Base-by-base conservation (phyloP, 2,888 invertebrate species). In the Neuroscelio doddi region DNA sequence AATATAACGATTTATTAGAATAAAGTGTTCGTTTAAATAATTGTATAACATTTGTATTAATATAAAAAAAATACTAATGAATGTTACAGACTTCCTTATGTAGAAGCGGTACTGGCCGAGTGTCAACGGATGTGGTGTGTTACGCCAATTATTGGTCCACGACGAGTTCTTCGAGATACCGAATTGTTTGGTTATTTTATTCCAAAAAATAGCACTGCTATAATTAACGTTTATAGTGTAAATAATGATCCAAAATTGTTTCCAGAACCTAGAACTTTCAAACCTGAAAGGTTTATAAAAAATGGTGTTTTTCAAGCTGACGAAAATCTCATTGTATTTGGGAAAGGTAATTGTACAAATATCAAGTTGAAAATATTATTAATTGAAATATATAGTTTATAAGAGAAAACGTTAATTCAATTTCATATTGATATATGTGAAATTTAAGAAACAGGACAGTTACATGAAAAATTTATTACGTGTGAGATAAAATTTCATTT, bases 271-370 rank as follows among this genome's bases (percentile, higher is more conserved):
- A 83, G 89, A 17, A 80, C 73, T 1, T 92, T 91, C 74, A 85
- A 87, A 1, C 92, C 92, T 0, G 90, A 91, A 75, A 85, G 92
- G 65, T 91, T 91, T 74, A 74, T 92, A 4, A 74, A 81, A 47
- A 53, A 80, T 5, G 78, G 81, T 2, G 72, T 32, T 29, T 69
- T 50, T 10, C 68, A 72, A 9, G 63, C 79, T 0, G 74, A 79
- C 17, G 80, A 82, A 2, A 79, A 81, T 29, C 58, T 85, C 1
- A 63, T 85, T 3, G 68, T 78, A 4, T 87, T 86, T 58, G 86
- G 86, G 9, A 75, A 78, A 72, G 87, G 86, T 86, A 71, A 74
- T 42, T 15, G 12, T 39, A 2, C 15, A 15, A 8, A 3, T 17
- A 15, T 24, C 21, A 8, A 41, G 29, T 29, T 9, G 9, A 9